A percentile compares a stretch with the other conserved stretches of the same genome.
Conservation (phyloP, 2,113 vertebrate species). For the Chinchilla lanigera region DNA sequence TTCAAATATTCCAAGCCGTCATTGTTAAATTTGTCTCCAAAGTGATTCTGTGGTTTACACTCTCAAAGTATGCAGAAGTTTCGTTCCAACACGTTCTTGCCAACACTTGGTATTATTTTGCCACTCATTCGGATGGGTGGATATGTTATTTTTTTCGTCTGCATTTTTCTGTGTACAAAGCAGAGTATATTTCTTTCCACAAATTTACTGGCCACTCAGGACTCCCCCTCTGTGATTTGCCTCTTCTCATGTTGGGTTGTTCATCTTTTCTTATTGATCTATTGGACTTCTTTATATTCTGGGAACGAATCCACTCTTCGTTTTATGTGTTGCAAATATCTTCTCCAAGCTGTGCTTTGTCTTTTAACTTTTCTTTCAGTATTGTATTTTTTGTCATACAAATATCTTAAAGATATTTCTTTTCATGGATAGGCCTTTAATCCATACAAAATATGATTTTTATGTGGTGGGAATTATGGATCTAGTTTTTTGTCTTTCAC, state of each 20-base stretch:
- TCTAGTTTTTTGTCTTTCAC: slow-evolving; percentile 33
- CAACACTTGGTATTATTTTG: neutral
- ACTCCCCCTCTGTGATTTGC: slow-evolving; percentile 28
- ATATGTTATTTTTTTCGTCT: slow-evolving; percentile 21
- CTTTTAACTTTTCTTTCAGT: slow-evolving; percentile 65
- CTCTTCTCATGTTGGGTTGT: neutral
- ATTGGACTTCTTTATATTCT: slow-evolving; percentile 69
- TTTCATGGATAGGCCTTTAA: slow-evolving; percentile 44
- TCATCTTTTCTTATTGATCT: slow-evolving; percentile 72
- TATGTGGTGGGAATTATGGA: slow-evolving; percentile 14
- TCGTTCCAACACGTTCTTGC: neutral
- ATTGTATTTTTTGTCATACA: slow-evolving; percentile 59
- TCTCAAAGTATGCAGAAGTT: neutral
- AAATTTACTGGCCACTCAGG: neutral
- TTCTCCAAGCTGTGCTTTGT: slow-evolving; percentile 53
- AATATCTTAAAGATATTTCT: slow-evolving; percentile 71
- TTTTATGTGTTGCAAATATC: slow-evolving; percentile 64
- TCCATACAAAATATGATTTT: slow-evolving; percentile 57
- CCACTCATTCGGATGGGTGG: neutral
- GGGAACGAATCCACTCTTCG: neutral
- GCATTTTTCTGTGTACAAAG: slow-evolving; percentile 60
- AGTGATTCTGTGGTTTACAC: neutral
- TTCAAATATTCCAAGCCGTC: neutral
- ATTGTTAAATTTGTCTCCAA: neutral
- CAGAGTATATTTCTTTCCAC: neutral